Base-by-base conservation (phyloP, 2,888 invertebrate genomes). In the Dione juno region DNA sequence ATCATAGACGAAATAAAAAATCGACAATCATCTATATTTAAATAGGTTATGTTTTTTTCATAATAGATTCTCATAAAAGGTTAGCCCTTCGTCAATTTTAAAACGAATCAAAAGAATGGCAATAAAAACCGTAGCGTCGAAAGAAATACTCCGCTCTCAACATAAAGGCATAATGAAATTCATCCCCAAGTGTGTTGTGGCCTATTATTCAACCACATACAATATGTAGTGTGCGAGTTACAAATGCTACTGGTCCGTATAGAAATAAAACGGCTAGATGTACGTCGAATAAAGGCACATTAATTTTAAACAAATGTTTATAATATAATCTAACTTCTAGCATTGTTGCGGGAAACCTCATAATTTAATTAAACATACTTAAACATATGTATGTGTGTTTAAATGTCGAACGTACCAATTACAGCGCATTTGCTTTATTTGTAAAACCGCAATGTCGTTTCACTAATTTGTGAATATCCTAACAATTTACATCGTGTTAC, bases 101-200 rank as follows among this genome's bases (percentile, higher is more conserved):
- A 84, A 85, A 85, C 82, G 84, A 85, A 85, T 80, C 80, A 81
- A 85, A 88, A 86, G 85, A 85, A 87, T 81, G 81, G 78, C 77
- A 81, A 84, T 84, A 84, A 87, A 80, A 86, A 87, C 84, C 82
- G 81, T 79, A 76, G 78, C 78, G 80, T 81, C 81, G 84, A 86
- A 86, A 87, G 86, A 87, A 88, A 84, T 86, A 73, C 82, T 84
- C 82, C 83, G 84, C 84, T 84, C 81, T 82, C 82, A 82, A 86
- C 86, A 85, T 87, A 86, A 88, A 89, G 87, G 87, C 86, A 82
- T 90, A 91, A 92, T 92, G 89, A 92, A 90, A 92, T 92, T 88
- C 88, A 92, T 90, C 87, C 90, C 90, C 90, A 81, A 84, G 90
- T 88, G 90, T 88, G 88, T 88, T 87, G 86, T 83, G 84, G 85